Evolutionary conservation across 1,140 invertebrate species (phyloP), one percentile per base, ranked within the genome.

Genomic region (Drosophila tropicalis): DNA sequence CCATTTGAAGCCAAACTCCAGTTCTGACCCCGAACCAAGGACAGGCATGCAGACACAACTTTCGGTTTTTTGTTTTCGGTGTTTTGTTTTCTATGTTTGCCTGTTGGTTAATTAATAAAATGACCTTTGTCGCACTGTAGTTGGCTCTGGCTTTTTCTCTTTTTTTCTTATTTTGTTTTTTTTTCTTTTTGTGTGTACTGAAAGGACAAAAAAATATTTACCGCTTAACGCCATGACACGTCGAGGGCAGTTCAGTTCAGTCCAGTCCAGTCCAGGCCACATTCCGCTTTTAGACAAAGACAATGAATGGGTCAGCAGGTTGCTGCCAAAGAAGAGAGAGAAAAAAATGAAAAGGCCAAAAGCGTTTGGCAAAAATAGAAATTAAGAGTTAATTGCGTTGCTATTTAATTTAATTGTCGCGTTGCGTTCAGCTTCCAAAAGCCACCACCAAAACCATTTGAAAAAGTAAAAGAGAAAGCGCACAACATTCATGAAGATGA

Each of bases 401-500:
- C 84, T 78, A 89, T 89, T 89, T 83, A 89, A 89, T 89, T 89
- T 83, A 89, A 89, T 89, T 89, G 84, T 78, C 71, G 73, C 76
- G 79, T 63, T 83, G 72, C 76, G 76, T 65, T 74, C 61, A 76
- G 65, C 76, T 66, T 56, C 56, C 39, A 62, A 55, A 60, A 66
- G 54, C 58, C 78, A 56, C 40, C 58, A 29, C 29, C 29, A 29
- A 29, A 29, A 5, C 29, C 29, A 19, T 41, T 13, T 19, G n/a
- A 44, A 13, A 39, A 25, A 55, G 34, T 13, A 64, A 36, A 6
- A 15, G 32, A 41, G 3, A 32, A 15, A 15, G 17, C 47, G 54
- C 17, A 51, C 17, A 51, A 22, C 44, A 51, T 51, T 51, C 67
- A 62, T 67, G 36, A 76, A 76, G 63, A 76, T 75, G 65, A 69